Base-by-base conservation (phyloP, 1,140 invertebrate species). In the Ceratitis capitata region DNA sequence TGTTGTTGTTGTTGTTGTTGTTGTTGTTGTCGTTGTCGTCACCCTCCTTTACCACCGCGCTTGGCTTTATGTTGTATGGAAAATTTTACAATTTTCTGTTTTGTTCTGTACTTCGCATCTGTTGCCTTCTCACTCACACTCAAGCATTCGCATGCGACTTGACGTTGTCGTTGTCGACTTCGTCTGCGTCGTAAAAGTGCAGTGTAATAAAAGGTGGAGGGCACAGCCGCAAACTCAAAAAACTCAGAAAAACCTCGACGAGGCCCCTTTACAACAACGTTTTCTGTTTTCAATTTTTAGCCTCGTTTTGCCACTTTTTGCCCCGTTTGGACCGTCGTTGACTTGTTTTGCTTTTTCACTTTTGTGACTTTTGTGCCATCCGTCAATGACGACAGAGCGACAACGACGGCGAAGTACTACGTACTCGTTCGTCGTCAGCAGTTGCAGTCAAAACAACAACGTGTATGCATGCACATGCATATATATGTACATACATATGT, bases 311-410 rank as follows among this genome's bases (percentile, higher is more conserved):
- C 69, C 39, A 10, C 69, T n/a, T n/a, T n/a, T n/a, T n/a, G 39
- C 39, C 69, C 39, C 39, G 69, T 45, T 45, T n/a, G n/a, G n/a
- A n/a, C n/a, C n/a, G n/a, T n/a, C n/a, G n/a, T n/a, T n/a, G n/a
- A n/a, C n/a, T n/a, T n/a, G n/a, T n/a, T n/a, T n/a, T n/a, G n/a
- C n/a, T n/a, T n/a, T n/a, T n/a, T n/a, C n/a, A n/a, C n/a, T n/a
- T n/a, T n/a, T n/a, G n/a, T n/a, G n/a, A 74, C 10, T 42, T 14
- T 10, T 61, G 39, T 45, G 69, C 5, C 35, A 45, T 9, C 82
- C 82, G 26, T 53, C 82, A 83, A 83, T 56, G 49, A 83, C 82
- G 82, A 83, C n/a, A n/a, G n/a, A n/a, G n/a, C 47, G 49, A 51
- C 51, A 5, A 51, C 82, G 42, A 82, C 78, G 6, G 49, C n/a